A percentile compares a stretch with the other conserved stretches of the same genome.
Evolutionary conservation across 2,888 invertebrate species (phyloP).

Genomic region (Drosophila stalkeri): DNA sequence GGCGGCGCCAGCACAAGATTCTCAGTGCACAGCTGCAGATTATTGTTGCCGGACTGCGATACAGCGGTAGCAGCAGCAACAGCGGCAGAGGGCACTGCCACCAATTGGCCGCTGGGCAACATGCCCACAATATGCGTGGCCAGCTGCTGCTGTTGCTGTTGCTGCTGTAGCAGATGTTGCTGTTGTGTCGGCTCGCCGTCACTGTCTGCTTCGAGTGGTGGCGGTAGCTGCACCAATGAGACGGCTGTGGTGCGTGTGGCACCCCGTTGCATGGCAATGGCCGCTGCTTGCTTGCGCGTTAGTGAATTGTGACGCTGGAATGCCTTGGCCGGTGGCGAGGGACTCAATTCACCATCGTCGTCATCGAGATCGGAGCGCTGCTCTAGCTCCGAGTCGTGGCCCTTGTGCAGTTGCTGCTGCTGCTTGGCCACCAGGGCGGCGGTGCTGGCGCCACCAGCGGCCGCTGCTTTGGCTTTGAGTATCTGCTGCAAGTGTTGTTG

Average conservation of each 20-base stretch:
- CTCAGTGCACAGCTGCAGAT: constrained; percentile 83
- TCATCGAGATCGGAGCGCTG: constrained; percentile 83
- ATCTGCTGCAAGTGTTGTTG: constrained; percentile 83
- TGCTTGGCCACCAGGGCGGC: constrained; percentile 82
- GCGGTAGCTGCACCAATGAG: constrained; percentile 92
- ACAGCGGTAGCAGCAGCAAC: constrained; percentile 55
- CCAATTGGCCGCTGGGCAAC: constrained; percentile 74
- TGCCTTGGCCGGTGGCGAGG: constrained; percentile 85
- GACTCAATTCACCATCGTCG: constrained; percentile 84
- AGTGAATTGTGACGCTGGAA: constrained; percentile 88
- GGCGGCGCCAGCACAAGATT: constrained; percentile 92
- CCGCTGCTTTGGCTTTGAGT: constrained; percentile 81
- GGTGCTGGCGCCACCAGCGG: constrained; percentile 79
- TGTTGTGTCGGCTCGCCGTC: constrained; percentile 87
- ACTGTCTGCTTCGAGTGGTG: constrained; percentile 90
- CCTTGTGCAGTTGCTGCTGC: constrained; percentile 78
- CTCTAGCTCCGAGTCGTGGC: constrained; percentile 82
- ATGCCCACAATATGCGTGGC: constrained; percentile 79
- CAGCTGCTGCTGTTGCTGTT: constrained; percentile 65
- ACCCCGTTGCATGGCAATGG: constrained; percentile 87
- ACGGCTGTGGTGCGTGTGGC: constrained; percentile 88
- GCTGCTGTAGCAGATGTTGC: constrained; percentile 36
- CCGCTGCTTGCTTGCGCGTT: constrained; percentile 87
- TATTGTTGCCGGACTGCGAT: constrained; percentile 72
- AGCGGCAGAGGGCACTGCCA: constrained; percentile 76